Conservation (phyloP, 1,140 invertebrate genomes). For the Apis cerana region DNA sequence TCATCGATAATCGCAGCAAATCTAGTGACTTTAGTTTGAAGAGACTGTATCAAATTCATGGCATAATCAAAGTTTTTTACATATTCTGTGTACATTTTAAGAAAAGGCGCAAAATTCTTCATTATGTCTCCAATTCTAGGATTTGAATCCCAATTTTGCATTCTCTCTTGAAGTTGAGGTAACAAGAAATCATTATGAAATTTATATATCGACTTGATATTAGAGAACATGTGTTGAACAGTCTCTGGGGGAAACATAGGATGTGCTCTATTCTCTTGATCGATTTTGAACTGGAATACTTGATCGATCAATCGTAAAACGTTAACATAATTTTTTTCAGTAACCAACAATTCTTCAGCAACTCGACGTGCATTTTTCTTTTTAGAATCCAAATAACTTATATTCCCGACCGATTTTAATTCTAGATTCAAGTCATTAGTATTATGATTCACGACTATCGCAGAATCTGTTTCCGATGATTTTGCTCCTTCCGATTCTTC, state of each 20-base stretch:
- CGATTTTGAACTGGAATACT: slow-evolving; percentile 83
- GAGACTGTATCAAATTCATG: slow-evolving; percentile 84
- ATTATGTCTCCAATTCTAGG: slow-evolving; percentile 88
- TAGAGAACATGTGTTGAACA: slow-evolving; percentile 79
- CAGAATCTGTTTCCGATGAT: slow-evolving; percentile 72
- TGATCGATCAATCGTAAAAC: slow-evolving; percentile 86
- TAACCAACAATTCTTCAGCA: slow-evolving; percentile 86
- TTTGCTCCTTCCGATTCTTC: slow-evolving; percentile 77
- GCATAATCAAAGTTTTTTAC: slow-evolving; percentile 87
- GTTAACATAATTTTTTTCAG: slow-evolving; percentile 87
- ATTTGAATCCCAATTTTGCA: slow-evolving; percentile 84
- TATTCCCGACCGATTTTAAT: slow-evolving; percentile 55
- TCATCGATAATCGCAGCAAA: slow-evolving; percentile 85
- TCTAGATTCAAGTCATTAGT: slow-evolving; percentile 59
- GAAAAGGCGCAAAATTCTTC: slow-evolving; percentile 88
- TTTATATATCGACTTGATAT: slow-evolving; percentile 83
- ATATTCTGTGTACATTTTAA: slow-evolving; percentile 88
- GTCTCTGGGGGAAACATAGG: slow-evolving; percentile 78
- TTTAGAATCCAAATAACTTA: slow-evolving; percentile 66
- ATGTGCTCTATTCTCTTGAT: slow-evolving; percentile 81
- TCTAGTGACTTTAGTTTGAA: slow-evolving; percentile 83
- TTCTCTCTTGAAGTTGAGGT: slow-evolving; percentile 84
- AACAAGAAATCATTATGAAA: slow-evolving; percentile 86
- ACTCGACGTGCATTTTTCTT: slow-evolving; percentile 82
- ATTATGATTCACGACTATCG: slow-evolving; percentile 62